Evolutionary conservation across 2,113 vertebrate species (phyloP).

Genomic region (Erythrocercus mccallii): DNA sequence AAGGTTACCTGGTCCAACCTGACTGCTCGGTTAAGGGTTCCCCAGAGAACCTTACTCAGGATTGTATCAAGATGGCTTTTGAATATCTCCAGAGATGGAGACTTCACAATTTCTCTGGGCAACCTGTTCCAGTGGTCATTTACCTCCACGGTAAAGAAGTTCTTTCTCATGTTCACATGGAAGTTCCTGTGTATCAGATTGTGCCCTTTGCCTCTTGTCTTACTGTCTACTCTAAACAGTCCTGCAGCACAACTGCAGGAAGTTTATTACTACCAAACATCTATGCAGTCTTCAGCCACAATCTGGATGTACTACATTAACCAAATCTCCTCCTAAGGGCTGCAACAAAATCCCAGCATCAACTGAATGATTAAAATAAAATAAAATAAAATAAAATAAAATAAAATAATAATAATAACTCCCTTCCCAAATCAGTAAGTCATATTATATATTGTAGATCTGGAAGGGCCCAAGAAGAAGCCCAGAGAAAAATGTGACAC

Average conservation of each 20-base stretch:
- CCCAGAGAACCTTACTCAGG: not conserved
- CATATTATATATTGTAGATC: not conserved
- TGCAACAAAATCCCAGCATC: not conserved
- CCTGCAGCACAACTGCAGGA: not conserved
- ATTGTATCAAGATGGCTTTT: not conserved
- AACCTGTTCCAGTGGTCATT: not conserved
- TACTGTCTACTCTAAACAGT: not conserved
- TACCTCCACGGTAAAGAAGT: not conserved
- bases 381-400: not conserved
- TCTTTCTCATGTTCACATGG: not conserved
- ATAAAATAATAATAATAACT: not conserved
- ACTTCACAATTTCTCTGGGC: not conserved
- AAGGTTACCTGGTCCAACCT: not conserved
- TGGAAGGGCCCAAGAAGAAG: not conserved
- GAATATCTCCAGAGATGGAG: not conserved
- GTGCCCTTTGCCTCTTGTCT: fast-evolving
- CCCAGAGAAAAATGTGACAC: not conserved
- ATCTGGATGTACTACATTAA: not conserved
- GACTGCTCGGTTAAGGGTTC: not conserved
- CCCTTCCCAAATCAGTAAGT: not conserved
- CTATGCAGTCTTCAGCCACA: not conserved
- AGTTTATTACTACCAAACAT: not conserved
- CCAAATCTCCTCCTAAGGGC: not conserved
- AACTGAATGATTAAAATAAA: not conserved
- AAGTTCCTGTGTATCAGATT: not conserved